Evolutionary conservation across 2,113 vertebrate genomes (phyloP).

Genomic region (Pteropus alecto): DNA sequence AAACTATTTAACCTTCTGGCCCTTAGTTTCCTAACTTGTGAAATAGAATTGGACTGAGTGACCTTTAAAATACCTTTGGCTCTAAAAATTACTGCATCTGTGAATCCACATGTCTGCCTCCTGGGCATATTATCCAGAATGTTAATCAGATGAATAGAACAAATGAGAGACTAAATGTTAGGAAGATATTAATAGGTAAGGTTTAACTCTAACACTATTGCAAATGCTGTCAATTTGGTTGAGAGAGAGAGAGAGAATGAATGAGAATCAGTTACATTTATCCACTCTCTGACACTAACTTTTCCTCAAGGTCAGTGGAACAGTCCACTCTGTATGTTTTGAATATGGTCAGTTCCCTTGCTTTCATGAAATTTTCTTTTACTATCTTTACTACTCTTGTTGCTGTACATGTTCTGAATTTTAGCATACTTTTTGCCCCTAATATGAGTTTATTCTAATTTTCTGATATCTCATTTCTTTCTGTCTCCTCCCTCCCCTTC

Average conservation of each 20-base stretch:
- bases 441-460: background rate
- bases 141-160: slow-evolving; percentile 30
- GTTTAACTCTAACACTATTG: background rate
- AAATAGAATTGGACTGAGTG: slow-evolving; percentile 25
- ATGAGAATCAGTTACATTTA: background rate
- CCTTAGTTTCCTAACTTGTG: slow-evolving; percentile 41
- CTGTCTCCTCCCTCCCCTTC: too few species aligned
- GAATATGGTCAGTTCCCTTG: background rate
- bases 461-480: slow-evolving; percentile 1
- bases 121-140: background rate
- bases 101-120: background rate
- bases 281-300: background rate
- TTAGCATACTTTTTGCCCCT: background rate
- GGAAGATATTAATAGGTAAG: background rate
- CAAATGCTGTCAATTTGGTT: background rate
- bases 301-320: background rate
- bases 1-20: slow-evolving; percentile 1
- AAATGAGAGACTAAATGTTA: background rate
- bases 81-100: slow-evolving; percentile 33
- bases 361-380: slow-evolving; percentile 44
- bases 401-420: slow-evolving; percentile 4
- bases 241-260: background rate
- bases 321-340: background rate
- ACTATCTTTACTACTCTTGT: background rate
- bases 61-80: slow-evolving; percentile 32